Evolutionary conservation across 2,797 vertebrate genomes (phyloP), one percentile per base, ranked within the genome.

Genomic region (Lophotriccus pileatus): DNA sequence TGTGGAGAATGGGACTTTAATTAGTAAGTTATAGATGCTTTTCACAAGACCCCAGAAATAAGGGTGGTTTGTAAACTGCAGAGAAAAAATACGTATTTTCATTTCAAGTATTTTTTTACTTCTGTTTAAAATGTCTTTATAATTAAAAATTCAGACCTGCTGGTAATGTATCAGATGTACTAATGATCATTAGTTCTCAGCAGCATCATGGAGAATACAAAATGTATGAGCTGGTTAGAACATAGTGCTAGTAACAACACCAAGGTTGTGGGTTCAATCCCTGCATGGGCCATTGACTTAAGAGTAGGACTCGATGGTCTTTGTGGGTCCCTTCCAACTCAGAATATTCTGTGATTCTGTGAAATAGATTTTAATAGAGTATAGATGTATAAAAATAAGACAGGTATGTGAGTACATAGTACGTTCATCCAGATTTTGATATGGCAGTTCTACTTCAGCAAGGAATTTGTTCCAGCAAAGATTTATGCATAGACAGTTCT

Each of bases 41-140:
- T 73, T 77, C 37, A 43, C 19, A 60, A 83, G 55, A 67, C 0
- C 6, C 1, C 21, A 63, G 23, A 74, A 82, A 80, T 87, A 24
- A 23, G 5, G 49, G 12, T 55, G 24, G 12, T n/a, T 87, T 34
- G 58, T 84, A 73, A 74, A 94, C 27, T 84, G 36, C 59, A 74
- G 70, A 69, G 44, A 11, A 10, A 53, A 79, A 46, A 74, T 20
- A 1, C 0, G 0, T 74, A 10, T 75, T 53, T 93, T 67, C 0
- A 22, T 84, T 79, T 79, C 27, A 94, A 36, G 23, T 70, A 21
- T 37, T 53, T 79, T 87, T 77, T 28, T 87, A 13, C 9, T 37
- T 76, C 41, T 64, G 4, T 37, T 95, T 72, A 63, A 88, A 72
- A 43, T 43, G 30, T 75, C 43, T 84, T 72, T 76, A 34, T 34